A percentile compares a stretch with the other conserved stretches of the same genome.
These are phyloP conservation scores for Drosophila cardini DNA, from an alignment of 1,140 invertebrate species.

Conservation along the genomic window DNA sequence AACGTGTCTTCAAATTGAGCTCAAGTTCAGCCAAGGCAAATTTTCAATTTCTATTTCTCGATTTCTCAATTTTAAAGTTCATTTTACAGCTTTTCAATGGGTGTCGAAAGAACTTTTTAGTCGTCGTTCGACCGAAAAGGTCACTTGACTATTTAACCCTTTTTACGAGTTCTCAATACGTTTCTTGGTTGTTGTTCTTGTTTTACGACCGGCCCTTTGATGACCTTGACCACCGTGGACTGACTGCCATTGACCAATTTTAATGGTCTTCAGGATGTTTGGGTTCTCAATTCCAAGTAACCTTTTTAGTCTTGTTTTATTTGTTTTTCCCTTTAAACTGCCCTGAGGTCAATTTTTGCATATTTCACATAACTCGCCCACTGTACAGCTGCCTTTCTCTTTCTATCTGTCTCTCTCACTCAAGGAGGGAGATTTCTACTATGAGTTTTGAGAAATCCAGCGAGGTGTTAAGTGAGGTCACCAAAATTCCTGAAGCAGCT, in stretches of 20 bases:
- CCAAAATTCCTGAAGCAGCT: conserved; percentile 43
- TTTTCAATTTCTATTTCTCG: conserved; percentile 40
- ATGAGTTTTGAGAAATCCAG: conserved; percentile 4
- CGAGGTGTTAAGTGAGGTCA: conserved; percentile 58
- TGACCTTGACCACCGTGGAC: conserved; percentile 47
- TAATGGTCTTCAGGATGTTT: conserved; percentile 35
- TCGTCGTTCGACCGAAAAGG: conserved; percentile 30
- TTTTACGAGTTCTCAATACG: conserved; percentile 24
- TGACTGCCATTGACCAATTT: conserved; percentile 23
- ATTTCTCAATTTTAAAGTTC: conserved; percentile 51
- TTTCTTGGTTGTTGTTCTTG: conserved; percentile 33
- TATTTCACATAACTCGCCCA: conserved; percentile 24
- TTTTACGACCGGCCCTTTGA: conserved; percentile 52
- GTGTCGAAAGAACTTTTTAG: neutral
- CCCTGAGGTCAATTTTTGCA: conserved; percentile 35
- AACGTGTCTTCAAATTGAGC: conserved; percentile 70
- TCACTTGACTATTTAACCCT: conserved; percentile 73
- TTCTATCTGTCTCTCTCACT: neutral
- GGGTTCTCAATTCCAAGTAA: conserved; percentile 48
- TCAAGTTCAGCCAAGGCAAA: conserved; percentile 71
- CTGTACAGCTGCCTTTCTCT: neutral
- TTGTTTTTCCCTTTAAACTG: conserved; percentile 39
- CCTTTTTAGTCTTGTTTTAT: conserved; percentile 25
- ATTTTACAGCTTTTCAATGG: conserved; percentile 44
- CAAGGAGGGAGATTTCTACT: conserved; percentile 7